Evolutionary conservation across 2,797 vertebrate species (phyloP).

Genomic region (Champsocephalus gunnari): DNA sequence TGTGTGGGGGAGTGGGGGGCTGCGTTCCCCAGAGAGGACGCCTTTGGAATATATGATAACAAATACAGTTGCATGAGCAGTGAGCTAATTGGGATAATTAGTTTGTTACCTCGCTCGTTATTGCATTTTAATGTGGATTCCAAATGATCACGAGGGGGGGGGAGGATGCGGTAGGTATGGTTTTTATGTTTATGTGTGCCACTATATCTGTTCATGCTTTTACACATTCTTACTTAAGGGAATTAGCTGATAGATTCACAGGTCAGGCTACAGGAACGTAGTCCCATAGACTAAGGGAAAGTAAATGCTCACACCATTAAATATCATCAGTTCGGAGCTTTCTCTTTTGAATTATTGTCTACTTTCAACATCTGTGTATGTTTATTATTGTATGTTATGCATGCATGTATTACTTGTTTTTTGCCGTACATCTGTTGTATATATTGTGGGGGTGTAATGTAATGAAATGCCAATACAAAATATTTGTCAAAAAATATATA

Average conservation of each 20-base stretch:
- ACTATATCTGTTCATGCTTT: neutral
- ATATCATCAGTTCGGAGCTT: neutral
- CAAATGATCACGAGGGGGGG: constrained; percentile 54
- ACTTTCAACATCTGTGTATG: too few species aligned
- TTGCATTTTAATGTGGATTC: constrained; percentile 76
- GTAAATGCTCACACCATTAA: constrained; percentile 14
- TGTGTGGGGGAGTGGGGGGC: constrained; percentile 30
- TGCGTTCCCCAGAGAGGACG: constrained; percentile 65
- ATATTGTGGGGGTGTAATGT: too few species aligned
- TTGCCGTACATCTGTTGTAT: too few species aligned
- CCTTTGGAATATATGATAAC: constrained; percentile 51
- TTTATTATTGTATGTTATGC: too few species aligned
- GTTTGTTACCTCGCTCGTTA: constrained; percentile 74
- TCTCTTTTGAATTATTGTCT: too few species aligned
- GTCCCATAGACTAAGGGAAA: neutral
- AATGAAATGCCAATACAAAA: too few species aligned
- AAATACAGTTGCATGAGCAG: constrained; percentile 65
- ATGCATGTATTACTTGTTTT: too few species aligned
- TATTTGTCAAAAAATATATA: too few species aligned
- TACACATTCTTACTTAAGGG: constrained; percentile 12
- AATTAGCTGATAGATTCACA: constrained; percentile 39
- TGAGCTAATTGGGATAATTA: constrained; percentile 81
- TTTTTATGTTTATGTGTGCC: constrained; percentile 21
- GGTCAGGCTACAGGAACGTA: constrained; percentile 19
- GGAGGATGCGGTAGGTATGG: constrained; percentile 27